Base-by-base conservation (phyloP, 2,888 invertebrate species). In the Drepanosiphum platanoidis region DNA sequence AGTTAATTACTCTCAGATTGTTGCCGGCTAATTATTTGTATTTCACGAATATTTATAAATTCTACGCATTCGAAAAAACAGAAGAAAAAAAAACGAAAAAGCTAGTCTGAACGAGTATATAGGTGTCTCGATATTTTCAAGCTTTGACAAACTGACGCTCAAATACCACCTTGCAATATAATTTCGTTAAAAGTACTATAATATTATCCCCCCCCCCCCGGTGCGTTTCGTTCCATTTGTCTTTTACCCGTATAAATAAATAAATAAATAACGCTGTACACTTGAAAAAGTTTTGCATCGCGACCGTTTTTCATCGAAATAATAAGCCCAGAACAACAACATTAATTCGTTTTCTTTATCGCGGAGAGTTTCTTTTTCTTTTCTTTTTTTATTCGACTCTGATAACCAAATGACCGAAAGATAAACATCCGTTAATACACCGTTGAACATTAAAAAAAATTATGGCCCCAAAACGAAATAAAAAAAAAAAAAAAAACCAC, bases 331-430 rank as follows among this genome's bases (percentile, higher is more conserved):
- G 30, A 13, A 66, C 15, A 52, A 80, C 34, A 27, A 52, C 46
- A 52, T n/a, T 64, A 78, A 64, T 78, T 64, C 39, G 77, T 64
- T 68, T 80, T 70, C 52, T 80, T 52, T 80, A 52, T 80, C 68
- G 1, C 34, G 0, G 18, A 27, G 68, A 68, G 68, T 34, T 61
- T 61, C 11, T 27, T 7, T 7, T 22, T 22, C 9, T 27, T 9
- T 8, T 9, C 27, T 27, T n/a, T 80, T 68, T 66, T 42, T 46
- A n/a, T 22, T 22, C 7, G n/a, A 27, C 61, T 27, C 71, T n/a
- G 72, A 66, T 74, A 83, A 46, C 46, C 46, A 74, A 83, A 83
- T 66, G 46, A n/a, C 46, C 46, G n/a, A 83, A n/a, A 74, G 46
- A 74, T 64, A 74, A 52, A 75, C 66, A 66, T 36, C 32, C 58